These are phyloP conservation scores for Drosophila dives DNA, from an alignment of 2,888 invertebrate genomes.

Conservation along the genomic window DNA sequence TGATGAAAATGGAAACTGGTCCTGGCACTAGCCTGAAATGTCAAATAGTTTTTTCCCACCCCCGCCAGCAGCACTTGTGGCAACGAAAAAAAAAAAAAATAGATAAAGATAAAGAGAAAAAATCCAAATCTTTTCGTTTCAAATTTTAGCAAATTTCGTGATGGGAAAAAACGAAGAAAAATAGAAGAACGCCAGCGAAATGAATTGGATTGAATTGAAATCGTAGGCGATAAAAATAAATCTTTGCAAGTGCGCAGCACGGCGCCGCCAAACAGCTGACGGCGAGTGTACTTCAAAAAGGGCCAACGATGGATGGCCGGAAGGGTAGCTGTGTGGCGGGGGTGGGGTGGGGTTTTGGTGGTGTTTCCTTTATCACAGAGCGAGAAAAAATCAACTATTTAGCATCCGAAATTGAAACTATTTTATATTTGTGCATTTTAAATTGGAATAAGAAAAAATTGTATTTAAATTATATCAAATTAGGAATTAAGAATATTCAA, in stretches of 20 bases:
- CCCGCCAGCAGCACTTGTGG: constrained; percentile 33
- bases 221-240: constrained; percentile 84
- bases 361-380: neutral
- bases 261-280: constrained; percentile 74
- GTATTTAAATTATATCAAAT: neutral
- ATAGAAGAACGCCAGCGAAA: constrained; percentile 49
- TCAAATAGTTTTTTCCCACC: constrained; percentile 50
- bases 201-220: constrained; percentile 81
- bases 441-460: neutral
- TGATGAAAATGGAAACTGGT: constrained; percentile 54
- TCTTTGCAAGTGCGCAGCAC: constrained; percentile 77
- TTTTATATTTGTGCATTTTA: neutral
- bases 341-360: neutral
- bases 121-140: constrained; percentile 20
- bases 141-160: constrained; percentile 36
- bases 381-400: neutral
- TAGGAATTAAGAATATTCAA: neutral
- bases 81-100: constrained; percentile 1
- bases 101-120: neutral
- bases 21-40: constrained; percentile 28
- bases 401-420: neutral
- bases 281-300: constrained; percentile 27
- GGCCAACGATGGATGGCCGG: neutral
- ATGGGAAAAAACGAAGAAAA: constrained; percentile 12
- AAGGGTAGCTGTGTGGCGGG: neutral